phyloP scores from a whole-genome alignment of 2,113 vertebrate species.

The Serilophus lunatus region DNA sequence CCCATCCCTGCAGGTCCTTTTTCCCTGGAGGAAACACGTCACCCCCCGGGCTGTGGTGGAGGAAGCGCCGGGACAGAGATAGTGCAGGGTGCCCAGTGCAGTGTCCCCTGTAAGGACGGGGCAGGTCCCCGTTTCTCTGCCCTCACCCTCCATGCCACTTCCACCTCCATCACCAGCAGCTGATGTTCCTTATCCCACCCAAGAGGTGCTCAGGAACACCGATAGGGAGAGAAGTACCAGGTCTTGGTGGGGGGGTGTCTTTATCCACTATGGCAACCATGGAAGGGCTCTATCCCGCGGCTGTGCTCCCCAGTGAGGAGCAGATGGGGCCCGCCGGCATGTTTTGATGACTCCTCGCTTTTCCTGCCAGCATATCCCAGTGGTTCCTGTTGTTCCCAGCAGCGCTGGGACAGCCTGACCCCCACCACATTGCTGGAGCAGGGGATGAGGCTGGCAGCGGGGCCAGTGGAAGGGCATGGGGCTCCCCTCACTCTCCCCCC shows the following conservation, averaged over 20 bases:
- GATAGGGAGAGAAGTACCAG: fast-evolving
- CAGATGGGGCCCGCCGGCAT: neutral
- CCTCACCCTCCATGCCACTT: neutral
- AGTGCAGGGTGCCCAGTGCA: fast-evolving
- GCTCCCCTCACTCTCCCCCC: neutral
- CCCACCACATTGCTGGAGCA: neutral
- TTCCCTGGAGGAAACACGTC: neutral
- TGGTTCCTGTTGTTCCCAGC: neutral
- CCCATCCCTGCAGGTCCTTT: neutral
- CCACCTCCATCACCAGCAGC: fast-evolving
- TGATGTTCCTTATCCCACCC: neutral
- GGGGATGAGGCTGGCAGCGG: neutral
- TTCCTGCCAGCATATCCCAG: neutral
- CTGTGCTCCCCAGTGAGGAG: neutral
- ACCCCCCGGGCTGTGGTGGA: neutral
- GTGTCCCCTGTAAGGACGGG: neutral
- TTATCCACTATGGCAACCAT: fast-evolving
- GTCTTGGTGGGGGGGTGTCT: neutral
- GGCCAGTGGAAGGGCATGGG: neutral
- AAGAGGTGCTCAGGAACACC: neutral
- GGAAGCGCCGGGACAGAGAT: neutral
- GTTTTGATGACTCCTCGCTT: neutral
- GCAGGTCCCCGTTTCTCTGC: neutral
- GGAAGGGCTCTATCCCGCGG: neutral
- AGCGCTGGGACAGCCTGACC: neutral